Evolutionary conservation across 2,797 vertebrate genomes (phyloP), one percentile per base, ranked within the genome.

Genomic region (Amblyopsis hoosieri): DNA sequence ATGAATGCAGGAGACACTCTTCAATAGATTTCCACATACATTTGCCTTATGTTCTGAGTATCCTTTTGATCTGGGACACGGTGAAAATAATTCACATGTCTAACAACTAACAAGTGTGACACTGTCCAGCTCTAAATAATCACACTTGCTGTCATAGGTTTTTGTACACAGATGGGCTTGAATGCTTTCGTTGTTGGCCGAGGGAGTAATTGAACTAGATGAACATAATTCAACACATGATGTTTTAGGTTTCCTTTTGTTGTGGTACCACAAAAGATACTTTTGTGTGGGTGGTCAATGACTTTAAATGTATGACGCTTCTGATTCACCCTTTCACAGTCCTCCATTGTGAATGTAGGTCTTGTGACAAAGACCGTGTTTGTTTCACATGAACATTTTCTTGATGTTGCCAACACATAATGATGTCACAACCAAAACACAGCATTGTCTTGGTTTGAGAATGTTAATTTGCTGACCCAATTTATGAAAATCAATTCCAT

Each of bases 261-360:
- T 81, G 74, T 66, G 51, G 17, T 1, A 12, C 15, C 42, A 85
- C 71, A 84, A 81, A 81, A 75, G 80, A 59, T 69, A 69, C 67
- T 66, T 85, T 82, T 87, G 82, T 85, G 75, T 76, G 80, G 74
- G 77, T 62, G 68, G 79, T 66, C 64, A 48, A 54, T 4, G 4
- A 56, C 72, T 75, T 67, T 65, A 60, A 72, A 69, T 71, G 63
- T 67, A 59, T 75, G 78, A 74, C 71, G 37, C 14, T 29, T 49
- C 74, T 71, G 68, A 71, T 66, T 74, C 63, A 58, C 37, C 31
- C 52, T 53, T 62, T 11, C 60, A 72, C 62, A 66, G 79, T 50
- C 69, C 60, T 71, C 52, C 55, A 52, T 81, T 83, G 77, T 80
- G 58, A 54, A 19, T 2, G 13, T 13, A n/a, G 0, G 4, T 47